Evolutionary conservation across 2,888 invertebrate genomes (phyloP).

Genomic region (Oithona nana): DNA sequence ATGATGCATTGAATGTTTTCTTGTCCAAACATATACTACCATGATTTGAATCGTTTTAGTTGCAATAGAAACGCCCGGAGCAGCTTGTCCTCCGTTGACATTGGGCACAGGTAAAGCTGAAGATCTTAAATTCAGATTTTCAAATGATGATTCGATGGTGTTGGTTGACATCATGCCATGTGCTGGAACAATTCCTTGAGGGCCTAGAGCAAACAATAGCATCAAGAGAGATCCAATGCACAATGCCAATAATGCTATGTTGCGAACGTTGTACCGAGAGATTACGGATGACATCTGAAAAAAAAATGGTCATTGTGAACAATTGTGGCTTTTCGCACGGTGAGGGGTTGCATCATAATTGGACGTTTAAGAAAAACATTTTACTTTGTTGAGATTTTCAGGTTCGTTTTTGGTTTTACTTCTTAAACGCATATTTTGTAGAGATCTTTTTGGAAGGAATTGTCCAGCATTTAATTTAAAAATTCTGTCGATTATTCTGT

Average conservation of each 20-base stretch:
- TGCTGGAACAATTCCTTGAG: background rate
- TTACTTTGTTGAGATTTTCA: too few species aligned
- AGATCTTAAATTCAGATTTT: background rate
- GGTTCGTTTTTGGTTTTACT: too few species aligned
- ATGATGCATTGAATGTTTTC: too few species aligned
- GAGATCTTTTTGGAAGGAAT: too few species aligned
- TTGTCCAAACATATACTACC: background rate
- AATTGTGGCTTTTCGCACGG: too few species aligned
- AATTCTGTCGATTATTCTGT: too few species aligned
- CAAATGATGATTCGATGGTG: background rate
- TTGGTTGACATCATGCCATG: background rate
- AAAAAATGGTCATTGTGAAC: too few species aligned
- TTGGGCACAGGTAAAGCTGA: background rate
- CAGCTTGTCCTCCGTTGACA: background rate
- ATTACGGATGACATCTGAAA: too few species aligned
- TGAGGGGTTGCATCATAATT: too few species aligned
- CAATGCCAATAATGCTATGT: background rate
- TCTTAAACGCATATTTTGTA: too few species aligned
- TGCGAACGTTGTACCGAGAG: background rate
- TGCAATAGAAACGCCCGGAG: background rate
- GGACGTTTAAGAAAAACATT: too few species aligned
- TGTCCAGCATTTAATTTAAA: too few species aligned
- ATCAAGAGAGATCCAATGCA: background rate
- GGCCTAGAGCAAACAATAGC: background rate
- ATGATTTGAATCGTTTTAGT: background rate